A percentile compares a stretch with the other conserved stretches of the same genome.
Evolutionary conservation across 2,888 invertebrate species (phyloP).

Genomic region (Coecobrya sp.): DNA sequence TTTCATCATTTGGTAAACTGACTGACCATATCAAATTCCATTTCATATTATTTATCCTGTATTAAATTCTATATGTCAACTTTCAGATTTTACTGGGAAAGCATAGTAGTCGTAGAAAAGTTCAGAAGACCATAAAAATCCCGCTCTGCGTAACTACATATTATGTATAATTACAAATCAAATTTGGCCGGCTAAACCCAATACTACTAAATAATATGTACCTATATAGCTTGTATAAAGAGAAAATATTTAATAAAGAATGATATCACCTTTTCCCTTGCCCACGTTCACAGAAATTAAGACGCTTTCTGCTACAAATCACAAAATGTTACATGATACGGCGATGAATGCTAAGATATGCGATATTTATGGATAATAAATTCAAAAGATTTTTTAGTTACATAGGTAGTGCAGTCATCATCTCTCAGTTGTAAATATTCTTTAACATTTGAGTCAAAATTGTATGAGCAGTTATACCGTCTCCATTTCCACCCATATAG

Average conservation of each 20-base stretch:
- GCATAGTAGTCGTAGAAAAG: not conserved
- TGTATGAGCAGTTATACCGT: constrained; percentile 15
- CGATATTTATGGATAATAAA: not conserved
- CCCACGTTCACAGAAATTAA: not conserved
- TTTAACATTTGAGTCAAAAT: not conserved
- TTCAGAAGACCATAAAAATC: not conserved
- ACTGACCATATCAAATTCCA: no score
- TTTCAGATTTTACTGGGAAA: not conserved
- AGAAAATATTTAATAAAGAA: constrained; percentile 9
- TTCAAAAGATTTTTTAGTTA: not conserved
- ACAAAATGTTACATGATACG: constrained; percentile 21
- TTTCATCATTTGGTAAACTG: no score
- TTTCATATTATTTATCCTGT: not conserved
- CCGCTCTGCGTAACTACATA: not conserved
- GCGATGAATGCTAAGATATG: not conserved
- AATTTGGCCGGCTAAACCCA: constrained; percentile 19
- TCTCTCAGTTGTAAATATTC: not conserved
- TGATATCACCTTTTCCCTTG: not conserved
- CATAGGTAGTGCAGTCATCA: not conserved
- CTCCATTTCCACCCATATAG: not conserved
- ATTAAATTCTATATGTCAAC: not conserved
- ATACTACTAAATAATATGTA: constrained; percentile 13
- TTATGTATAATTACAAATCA: constrained; percentile 30
- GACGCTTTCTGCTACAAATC: not conserved
- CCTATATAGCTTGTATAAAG: not conserved